Percentiles rank a stretch among this genome's conserved stretches.
Evolutionary conservation across 2,797 vertebrate genomes (phyloP).

Genomic region (Sebastes nivosus): DNA sequence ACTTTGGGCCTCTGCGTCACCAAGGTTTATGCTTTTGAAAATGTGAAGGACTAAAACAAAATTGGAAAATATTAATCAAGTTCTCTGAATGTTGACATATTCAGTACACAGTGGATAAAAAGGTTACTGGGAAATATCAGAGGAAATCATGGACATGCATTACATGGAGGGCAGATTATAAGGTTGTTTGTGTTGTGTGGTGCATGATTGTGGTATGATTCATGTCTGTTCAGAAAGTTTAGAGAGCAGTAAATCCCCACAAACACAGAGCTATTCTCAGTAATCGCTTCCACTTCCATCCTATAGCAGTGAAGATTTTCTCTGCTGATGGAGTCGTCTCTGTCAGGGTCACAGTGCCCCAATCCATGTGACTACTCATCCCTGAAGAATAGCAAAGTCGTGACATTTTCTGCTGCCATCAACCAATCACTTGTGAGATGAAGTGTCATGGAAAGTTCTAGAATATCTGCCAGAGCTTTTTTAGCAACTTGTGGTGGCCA

Average conservation of each 20-base stretch:
- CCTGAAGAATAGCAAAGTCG: constrained; percentile 66
- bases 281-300: constrained; percentile 30
- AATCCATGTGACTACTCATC: constrained; percentile 65
- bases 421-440: constrained; percentile 59
- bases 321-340: constrained; percentile 57
- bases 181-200: constrained; percentile 8
- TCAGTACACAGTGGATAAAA: neutral
- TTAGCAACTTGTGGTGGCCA: constrained; percentile 31
- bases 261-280: constrained; percentile 8
- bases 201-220: constrained; percentile 22
- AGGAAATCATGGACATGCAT: constrained; percentile 1
- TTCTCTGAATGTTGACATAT: neutral
- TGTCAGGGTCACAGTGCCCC: constrained; percentile 56
- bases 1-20: neutral
- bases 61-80: neutral
- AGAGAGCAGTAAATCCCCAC: constrained; percentile 12
- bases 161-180: constrained; percentile 8
- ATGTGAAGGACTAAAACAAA: neutral
- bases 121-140: neutral
- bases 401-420: constrained; percentile 74
- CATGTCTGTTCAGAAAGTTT: constrained; percentile 11
- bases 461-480: constrained; percentile 42
- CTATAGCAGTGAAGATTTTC: constrained; percentile 34
- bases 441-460: constrained; percentile 66
- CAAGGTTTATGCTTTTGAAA: constrained; percentile 2